phyloP scores from a whole-genome alignment of 2,797 vertebrate species.

The Orientallactaga sibirica region DNA sequence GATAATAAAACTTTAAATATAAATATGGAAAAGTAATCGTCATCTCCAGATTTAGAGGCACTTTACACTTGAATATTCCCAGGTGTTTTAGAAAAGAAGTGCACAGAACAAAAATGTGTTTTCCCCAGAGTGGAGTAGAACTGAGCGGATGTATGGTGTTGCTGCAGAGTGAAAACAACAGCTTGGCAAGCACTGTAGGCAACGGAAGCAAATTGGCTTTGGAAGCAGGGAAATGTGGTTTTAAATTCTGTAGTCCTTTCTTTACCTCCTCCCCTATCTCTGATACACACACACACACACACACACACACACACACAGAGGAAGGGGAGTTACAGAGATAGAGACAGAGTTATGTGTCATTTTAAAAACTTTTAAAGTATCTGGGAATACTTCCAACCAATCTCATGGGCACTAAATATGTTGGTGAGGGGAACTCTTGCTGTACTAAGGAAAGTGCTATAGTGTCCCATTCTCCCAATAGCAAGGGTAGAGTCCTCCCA shows the following conservation, averaged over 20 bases:
- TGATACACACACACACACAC: background rate
- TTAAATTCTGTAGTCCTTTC: background rate
- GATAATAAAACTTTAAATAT: background rate
- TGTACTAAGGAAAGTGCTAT: background rate
- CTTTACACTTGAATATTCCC: slow-evolving; percentile 22
- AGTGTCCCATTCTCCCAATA: background rate
- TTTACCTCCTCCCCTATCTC: rapidly evolving
- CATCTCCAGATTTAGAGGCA: background rate
- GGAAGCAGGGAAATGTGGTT: background rate
- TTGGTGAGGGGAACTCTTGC: background rate
- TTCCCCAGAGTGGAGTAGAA: background rate
- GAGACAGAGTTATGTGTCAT: too few species aligned
- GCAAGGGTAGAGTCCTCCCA: background rate
- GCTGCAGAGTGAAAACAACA: background rate
- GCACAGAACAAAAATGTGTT: background rate
- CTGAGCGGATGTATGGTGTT: background rate
- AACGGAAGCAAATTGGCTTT: background rate
- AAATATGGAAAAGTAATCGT: slow-evolving; percentile 27
- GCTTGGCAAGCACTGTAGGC: background rate
- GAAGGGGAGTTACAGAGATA: too few species aligned
- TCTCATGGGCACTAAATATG: background rate
- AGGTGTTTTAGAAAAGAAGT: background rate
- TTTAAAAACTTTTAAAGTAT: background rate
- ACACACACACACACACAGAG: background rate
- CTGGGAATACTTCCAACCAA: background rate